phyloP scores from a whole-genome alignment of 2,797 vertebrate genomes.

The Parotocinclus haroldoi region DNA sequence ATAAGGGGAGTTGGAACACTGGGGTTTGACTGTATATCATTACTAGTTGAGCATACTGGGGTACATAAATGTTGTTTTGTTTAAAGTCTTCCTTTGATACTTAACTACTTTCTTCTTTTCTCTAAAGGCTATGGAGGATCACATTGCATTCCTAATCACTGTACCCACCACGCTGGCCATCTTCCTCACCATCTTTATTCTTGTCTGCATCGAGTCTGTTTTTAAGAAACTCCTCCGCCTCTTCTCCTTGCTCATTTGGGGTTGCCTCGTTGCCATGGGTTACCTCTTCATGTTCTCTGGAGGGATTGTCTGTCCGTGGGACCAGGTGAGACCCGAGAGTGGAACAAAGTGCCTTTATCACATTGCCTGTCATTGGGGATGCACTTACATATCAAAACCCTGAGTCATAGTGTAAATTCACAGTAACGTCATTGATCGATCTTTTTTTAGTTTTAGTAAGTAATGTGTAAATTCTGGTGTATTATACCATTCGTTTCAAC shows the following conservation, averaged over 20 bases:
- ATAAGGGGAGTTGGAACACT: no score
- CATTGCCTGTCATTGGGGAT: constrained; percentile 1
- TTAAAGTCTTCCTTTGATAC: no score
- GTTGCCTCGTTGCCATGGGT: constrained; percentile 94
- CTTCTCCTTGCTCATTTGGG: constrained; percentile 94
- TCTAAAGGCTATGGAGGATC: constrained; percentile 84
- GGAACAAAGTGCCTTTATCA: neutral
- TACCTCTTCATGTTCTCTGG: constrained; percentile 98
- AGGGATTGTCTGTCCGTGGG: constrained; percentile 93
- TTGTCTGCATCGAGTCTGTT: constrained; percentile 92
- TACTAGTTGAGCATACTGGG: no score
- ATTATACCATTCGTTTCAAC: no score
- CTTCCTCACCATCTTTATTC: constrained; percentile 94
- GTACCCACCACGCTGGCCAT: constrained; percentile 91
- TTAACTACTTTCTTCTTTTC: constrained; percentile 39
- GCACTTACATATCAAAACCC: neutral
- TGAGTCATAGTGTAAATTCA: no score
- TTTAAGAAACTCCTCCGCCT: constrained; percentile 93
- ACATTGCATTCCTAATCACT: constrained; percentile 92
- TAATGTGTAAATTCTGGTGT: no score
- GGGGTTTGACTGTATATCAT: no score
- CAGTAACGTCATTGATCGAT: no score
- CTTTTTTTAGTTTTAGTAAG: no score
- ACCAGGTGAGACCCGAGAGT: constrained; percentile 81
- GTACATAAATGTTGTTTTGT: no score